Conservation (phyloP, 2,888 invertebrate species). For the Anticlea derivata region DNA sequence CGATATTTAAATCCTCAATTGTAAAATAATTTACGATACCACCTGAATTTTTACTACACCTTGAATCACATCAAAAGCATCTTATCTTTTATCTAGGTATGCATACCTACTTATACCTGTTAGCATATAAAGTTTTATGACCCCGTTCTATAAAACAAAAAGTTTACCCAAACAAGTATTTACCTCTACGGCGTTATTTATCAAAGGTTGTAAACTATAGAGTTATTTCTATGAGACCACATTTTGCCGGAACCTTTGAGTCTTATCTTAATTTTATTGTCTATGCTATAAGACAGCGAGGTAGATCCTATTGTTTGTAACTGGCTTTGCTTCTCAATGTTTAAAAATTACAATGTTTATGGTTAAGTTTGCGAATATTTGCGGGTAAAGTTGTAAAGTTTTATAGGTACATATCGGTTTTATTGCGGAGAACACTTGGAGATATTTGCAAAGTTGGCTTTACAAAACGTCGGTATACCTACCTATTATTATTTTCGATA, state of each 20-base stretch:
- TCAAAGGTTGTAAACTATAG: constrained; percentile 21
- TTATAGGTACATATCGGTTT: constrained; percentile 35
- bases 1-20: not conserved
- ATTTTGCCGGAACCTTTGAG: constrained; percentile 51
- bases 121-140: constrained; percentile 26
- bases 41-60: constrained; percentile 5
- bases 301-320: constrained; percentile 40
- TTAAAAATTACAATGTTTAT: constrained; percentile 33
- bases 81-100: constrained; percentile 24
- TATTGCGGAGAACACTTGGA: constrained; percentile 20
- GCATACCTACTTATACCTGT: constrained; percentile 25
- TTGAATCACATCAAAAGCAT: constrained; percentile 16
- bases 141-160: constrained; percentile 25
- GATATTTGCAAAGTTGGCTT: constrained; percentile 18
- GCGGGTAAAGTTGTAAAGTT: constrained; percentile 32
- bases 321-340: constrained; percentile 41
- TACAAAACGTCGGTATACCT: not conserved
- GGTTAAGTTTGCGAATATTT: constrained; percentile 38
- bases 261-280: constrained; percentile 44
- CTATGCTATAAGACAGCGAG: constrained; percentile 30
- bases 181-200: too few species aligned
- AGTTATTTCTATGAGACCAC: constrained; percentile 31
- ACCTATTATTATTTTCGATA: not conserved
- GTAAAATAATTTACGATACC: constrained; percentile 1
- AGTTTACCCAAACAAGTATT: constrained; percentile 28